These are phyloP conservation scores for Candoia aspera DNA, from an alignment of 2,113 vertebrate species.

Conservation along the genomic window DNA sequence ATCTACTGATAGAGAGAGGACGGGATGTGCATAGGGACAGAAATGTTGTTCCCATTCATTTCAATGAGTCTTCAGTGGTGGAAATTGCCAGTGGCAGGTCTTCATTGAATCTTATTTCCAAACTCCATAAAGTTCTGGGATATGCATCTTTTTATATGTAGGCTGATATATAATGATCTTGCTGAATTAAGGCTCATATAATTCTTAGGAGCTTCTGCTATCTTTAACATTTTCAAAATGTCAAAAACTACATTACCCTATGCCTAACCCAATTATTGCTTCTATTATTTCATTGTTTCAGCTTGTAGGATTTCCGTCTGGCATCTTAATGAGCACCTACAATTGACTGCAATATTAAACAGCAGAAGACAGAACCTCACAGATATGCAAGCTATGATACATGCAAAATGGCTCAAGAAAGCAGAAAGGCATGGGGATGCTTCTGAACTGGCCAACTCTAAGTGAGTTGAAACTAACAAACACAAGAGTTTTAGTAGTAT, in stretches of 20 bases:
- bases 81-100: background rate
- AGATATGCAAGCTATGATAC: background rate
- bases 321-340: background rate
- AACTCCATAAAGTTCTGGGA: background rate
- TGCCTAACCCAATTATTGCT: background rate
- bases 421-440: background rate
- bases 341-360: constrained; percentile 1
- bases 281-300: background rate
- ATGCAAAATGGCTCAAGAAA: background rate
- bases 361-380: background rate
- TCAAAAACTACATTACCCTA: background rate
- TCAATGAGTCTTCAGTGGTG: background rate
- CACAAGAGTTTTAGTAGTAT: too few species aligned
- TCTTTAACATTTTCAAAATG: constrained; percentile 9
- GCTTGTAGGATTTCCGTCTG: constrained; percentile 8
- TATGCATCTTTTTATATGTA: background rate
- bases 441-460: background rate
- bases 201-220: background rate
- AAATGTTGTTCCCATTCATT: background rate
- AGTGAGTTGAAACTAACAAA: too few species aligned
- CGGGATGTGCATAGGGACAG: too few species aligned
- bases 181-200: background rate
- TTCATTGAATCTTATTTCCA: background rate
- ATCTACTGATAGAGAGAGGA: background rate
- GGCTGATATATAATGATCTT: background rate